Evolutionary conservation across 2,797 vertebrate genomes (phyloP).

Genomic region (Mus spretus): DNA sequence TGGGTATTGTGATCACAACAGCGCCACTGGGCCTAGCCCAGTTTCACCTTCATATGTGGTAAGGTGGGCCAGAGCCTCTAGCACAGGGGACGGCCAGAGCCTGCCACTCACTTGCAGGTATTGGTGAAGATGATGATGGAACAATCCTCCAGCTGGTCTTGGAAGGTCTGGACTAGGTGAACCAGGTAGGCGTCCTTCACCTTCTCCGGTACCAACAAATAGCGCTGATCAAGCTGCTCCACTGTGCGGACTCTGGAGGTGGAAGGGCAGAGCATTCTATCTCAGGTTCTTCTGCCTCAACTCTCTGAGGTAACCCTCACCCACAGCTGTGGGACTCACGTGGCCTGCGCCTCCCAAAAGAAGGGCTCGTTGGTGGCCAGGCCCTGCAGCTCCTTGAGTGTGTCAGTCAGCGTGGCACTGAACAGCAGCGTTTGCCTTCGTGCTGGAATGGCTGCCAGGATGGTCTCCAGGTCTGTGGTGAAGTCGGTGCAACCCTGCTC

Average conservation of each 20-base stretch:
- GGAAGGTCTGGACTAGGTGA: conserved; percentile 95
- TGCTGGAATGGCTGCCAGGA: conserved; percentile 90
- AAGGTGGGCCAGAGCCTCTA: not conserved
- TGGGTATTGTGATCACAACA: not conserved
- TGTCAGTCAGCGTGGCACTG: conserved; percentile 96
- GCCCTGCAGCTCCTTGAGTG: conserved; percentile 92
- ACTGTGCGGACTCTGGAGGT: conserved; percentile 93
- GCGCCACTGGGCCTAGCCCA: not conserved
- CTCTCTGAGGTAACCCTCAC: fast-evolving
- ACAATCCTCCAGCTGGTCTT: conserved; percentile 95
- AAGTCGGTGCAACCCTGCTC: conserved; percentile 97
- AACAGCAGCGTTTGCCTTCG: conserved; percentile 96
- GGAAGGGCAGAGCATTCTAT: fast-evolving
- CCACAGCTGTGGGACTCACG: conserved; percentile 88
- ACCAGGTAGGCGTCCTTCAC: conserved; percentile 97
- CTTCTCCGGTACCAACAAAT: conserved; percentile 96
- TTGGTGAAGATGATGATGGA: conserved; percentile 97
- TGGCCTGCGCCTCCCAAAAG: conserved; percentile 95
- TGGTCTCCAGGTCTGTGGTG: conserved; percentile 95
- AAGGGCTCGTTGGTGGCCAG: conserved; percentile 96
- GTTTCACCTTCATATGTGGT: too few relatives aligned
- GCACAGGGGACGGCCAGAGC: not conserved
- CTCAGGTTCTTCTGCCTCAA: not conserved
- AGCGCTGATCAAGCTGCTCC: conserved; percentile 95
- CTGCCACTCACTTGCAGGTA: conserved; percentile 96